phyloP scores from a whole-genome alignment of 2,888 invertebrate genomes.

The Anoplius nigerrimus region DNA sequence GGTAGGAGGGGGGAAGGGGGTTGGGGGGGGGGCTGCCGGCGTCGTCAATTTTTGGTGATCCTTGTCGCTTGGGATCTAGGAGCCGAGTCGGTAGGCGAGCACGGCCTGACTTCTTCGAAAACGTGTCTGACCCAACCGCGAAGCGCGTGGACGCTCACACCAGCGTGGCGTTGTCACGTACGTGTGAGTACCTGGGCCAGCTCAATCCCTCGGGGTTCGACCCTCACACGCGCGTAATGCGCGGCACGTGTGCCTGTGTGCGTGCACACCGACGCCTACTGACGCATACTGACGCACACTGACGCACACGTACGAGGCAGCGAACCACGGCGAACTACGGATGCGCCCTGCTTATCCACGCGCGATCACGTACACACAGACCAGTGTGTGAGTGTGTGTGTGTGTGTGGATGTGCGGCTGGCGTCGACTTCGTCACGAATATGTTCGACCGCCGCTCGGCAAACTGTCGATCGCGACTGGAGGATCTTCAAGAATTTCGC shows the following conservation, averaged over 20 bases:
- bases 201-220: too few relatives aligned
- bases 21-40: slow-evolving; percentile 36
- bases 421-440: slow-evolving; percentile 1
- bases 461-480: background rate
- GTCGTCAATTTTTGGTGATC: slow-evolving; percentile 1
- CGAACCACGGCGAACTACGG: background rate
- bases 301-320: background rate
- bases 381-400: too few relatives aligned
- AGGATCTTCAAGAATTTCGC: background rate
- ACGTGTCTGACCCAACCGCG: too few relatives aligned
- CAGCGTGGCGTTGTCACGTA: background rate
- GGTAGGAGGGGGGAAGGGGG: slow-evolving; percentile 9
- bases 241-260: too few relatives aligned
- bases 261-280: background rate
- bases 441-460: background rate
- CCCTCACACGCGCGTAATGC: too few relatives aligned
- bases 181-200: background rate
- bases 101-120: too few relatives aligned
- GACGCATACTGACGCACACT: background rate
- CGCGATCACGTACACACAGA: too few relatives aligned
- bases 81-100: background rate
- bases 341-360: too few relatives aligned
- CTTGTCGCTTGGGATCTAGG: background rate
- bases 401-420: background rate
- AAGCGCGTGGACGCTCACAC: background rate